Percentiles rank a stretch among this genome's conserved stretches.
These are phyloP conservation scores for Drosophila setosimentum DNA, from an alignment of 2,888 invertebrate genomes.

Conservation along the genomic window DNA sequence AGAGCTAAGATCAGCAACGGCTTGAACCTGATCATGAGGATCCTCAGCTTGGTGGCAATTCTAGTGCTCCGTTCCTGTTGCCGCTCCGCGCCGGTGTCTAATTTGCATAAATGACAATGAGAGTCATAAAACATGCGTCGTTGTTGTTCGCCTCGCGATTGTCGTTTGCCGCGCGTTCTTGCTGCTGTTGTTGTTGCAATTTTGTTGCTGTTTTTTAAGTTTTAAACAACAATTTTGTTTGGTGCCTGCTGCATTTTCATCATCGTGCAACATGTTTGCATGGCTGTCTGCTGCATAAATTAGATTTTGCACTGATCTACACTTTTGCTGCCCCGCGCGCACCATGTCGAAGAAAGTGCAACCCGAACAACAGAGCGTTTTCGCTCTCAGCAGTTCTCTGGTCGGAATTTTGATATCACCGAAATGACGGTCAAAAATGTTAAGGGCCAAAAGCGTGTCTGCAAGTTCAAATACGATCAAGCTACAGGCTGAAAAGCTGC, in stretches of 20 bases:
- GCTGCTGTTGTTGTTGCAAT: slow-evolving; percentile 9
- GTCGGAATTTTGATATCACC: slow-evolving; percentile 75
- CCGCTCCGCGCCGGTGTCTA: slow-evolving; percentile 50
- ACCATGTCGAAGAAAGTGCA: slow-evolving; percentile 70
- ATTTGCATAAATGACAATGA: slow-evolving; percentile 83
- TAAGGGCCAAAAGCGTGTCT: slow-evolving; percentile 84
- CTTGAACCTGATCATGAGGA: slow-evolving; percentile 8
- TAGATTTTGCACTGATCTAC: slow-evolving; percentile 76
- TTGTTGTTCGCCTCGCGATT: slow-evolving; percentile 67
- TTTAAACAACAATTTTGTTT: slow-evolving; percentile 63
- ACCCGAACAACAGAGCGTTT: slow-evolving; percentile 59
- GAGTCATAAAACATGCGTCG: slow-evolving; percentile 83
- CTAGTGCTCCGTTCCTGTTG: slow-evolving; percentile 28
- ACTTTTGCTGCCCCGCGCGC: slow-evolving; percentile 64
- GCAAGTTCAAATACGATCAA: slow-evolving; percentile 79
- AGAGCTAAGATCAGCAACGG: slow-evolving; percentile 25
- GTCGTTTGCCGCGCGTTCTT: slow-evolving; percentile 42
- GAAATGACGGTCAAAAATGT: slow-evolving; percentile 79
- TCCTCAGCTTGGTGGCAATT: slow-evolving; percentile 20
- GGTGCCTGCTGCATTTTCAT: slow-evolving; percentile 44
- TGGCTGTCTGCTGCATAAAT: slow-evolving; percentile 71
- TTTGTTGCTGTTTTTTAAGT: slow-evolving; percentile 28
- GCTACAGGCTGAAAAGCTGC: neutral
- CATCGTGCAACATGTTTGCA: slow-evolving; percentile 77
- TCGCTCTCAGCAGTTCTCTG: slow-evolving; percentile 53